These are phyloP conservation scores for Pelodytes ibericus DNA, from an alignment of 2,797 vertebrate genomes.

Conservation along the genomic window DNA sequence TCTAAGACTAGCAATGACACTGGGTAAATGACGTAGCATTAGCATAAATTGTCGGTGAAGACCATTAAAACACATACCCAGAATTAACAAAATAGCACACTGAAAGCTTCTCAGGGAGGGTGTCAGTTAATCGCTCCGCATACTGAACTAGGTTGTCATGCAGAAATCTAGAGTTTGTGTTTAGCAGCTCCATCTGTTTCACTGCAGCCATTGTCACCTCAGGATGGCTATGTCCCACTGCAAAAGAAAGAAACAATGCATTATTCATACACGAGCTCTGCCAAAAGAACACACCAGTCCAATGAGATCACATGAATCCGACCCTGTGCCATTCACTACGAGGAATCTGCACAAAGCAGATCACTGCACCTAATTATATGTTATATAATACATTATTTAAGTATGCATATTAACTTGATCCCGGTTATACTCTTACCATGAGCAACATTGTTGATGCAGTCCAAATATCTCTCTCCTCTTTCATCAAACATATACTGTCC, in stretches of 20 bases:
- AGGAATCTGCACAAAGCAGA: slow-evolving; percentile 5
- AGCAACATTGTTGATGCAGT: slow-evolving; percentile 97
- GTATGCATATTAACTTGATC: slow-evolving; percentile 22
- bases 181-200: slow-evolving; percentile 91
- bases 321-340: not conserved
- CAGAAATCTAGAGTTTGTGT: slow-evolving; percentile 94
- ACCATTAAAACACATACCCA: slow-evolving; percentile 81
- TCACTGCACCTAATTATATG: not conserved
- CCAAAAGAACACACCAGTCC: slow-evolving; percentile 27
- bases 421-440: slow-evolving; percentile 78
- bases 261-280: slow-evolving; percentile 23
- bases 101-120: slow-evolving; percentile 84
- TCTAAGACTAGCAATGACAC: too few species aligned
- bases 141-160: slow-evolving; percentile 94
- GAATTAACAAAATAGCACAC: slow-evolving; percentile 98
- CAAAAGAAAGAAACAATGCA: slow-evolving; percentile 53
- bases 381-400: slow-evolving; percentile 6
- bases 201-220: slow-evolving; percentile 86
- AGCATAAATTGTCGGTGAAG: too few species aligned
- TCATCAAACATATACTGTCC: slow-evolving; percentile 97
- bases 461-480: slow-evolving; percentile 84
- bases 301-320: slow-evolving; percentile 32
- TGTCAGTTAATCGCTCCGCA: slow-evolving; percentile 85
- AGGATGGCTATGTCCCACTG: slow-evolving; percentile 94
- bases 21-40: too few species aligned